These are phyloP conservation scores for Tretioscincus oriximinensis DNA, from an alignment of 2,113 vertebrate genomes.

Conservation along the genomic window DNA sequence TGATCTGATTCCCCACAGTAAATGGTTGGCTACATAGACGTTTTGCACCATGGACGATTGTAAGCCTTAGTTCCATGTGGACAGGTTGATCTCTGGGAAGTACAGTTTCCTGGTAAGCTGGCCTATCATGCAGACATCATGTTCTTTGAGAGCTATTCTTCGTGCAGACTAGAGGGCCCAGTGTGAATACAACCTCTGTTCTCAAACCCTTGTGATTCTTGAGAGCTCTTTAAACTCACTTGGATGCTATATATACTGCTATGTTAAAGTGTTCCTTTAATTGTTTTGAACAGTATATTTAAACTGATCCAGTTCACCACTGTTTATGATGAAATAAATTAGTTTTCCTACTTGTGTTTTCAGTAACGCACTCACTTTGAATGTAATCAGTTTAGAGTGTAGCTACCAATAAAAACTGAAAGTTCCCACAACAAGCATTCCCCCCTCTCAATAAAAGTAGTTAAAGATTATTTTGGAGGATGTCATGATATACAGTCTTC, in stretches of 20 bases:
- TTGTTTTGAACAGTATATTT: no score
- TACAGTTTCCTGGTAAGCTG: no score
- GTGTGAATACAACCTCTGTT: not conserved
- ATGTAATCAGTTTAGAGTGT: not conserved
- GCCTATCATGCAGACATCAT: no score
- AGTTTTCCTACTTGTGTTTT: not conserved
- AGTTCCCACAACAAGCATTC: not conserved
- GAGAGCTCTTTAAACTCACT: not conserved
- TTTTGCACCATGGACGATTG: no score
- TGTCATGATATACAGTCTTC: conserved; percentile 37
- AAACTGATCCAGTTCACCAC: not conserved
- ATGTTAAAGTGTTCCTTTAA: no score
- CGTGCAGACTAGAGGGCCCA: no score
- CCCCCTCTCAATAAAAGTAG: not conserved
- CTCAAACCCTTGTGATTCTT: not conserved
- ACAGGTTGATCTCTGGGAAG: not conserved
- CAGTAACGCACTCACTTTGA: not conserved
- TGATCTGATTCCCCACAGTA: no score
- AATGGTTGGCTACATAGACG: no score
- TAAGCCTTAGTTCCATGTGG: not conserved
- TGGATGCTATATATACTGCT: not conserved
- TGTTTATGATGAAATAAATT: not conserved
- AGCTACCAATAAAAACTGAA: not conserved
- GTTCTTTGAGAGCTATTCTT: no score
- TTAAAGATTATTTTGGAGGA: conserved; percentile 13